These are phyloP conservation scores for Cryptus armator DNA, from an alignment of 2,888 invertebrate species.

Conservation along the genomic window DNA sequence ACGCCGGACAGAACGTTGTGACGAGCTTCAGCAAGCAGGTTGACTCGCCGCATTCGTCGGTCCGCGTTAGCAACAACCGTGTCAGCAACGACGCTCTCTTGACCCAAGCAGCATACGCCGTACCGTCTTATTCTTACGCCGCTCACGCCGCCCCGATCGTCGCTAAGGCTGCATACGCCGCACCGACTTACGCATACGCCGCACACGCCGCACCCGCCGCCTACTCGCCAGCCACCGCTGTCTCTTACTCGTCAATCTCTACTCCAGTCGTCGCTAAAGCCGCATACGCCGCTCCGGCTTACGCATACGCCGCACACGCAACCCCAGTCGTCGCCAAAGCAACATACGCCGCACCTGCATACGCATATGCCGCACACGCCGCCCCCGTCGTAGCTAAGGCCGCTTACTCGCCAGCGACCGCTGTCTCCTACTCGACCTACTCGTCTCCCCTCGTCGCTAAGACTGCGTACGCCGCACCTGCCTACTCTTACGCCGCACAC, in stretches of 20 bases:
- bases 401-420: conserved; percentile 54
- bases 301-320: conserved; percentile 62
- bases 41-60: conserved; percentile 78
- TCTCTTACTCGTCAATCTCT: conserved; percentile 60
- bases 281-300: conserved; percentile 56
- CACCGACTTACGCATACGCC: conserved; percentile 66
- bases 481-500: conserved; percentile 67
- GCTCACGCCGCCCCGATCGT: conserved; percentile 66
- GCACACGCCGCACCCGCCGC: conserved; percentile 68
- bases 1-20: conserved; percentile 79
- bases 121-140: conserved; percentile 63
- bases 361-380: conserved; percentile 62
- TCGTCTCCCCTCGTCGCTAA: conserved; percentile 69
- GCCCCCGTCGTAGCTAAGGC: conserved; percentile 65
- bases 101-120: conserved; percentile 61
- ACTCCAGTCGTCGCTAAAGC: conserved; percentile 63
- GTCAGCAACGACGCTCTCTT: conserved; percentile 76
- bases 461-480: conserved; percentile 64
- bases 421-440: conserved; percentile 56
- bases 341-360: conserved; percentile 55
- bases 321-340: conserved; percentile 59
- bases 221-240: conserved; percentile 58
- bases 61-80: conserved; percentile 77
- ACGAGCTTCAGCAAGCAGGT: conserved; percentile 77
- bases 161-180: conserved; percentile 70